Base-by-base conservation (phyloP, 2,888 invertebrate genomes). In the Arenicola marina region DNA sequence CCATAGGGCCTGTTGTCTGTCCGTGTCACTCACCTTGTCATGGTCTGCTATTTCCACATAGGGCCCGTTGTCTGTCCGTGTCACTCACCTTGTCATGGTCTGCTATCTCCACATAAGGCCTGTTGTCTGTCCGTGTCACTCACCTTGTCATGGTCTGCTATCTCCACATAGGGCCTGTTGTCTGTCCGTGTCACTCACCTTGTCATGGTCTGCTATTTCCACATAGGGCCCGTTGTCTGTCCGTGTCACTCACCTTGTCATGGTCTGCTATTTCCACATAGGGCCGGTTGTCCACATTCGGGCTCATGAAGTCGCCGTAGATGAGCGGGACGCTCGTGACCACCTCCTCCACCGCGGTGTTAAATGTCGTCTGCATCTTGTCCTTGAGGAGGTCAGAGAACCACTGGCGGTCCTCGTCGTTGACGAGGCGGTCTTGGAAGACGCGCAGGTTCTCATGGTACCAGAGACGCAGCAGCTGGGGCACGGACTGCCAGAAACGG, bases 181-280 rank as follows among this genome's bases (percentile, higher is more conserved):
- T n/a, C n/a, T n/a, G n/a, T n/a, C n/a, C n/a, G n/a, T n/a, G n/a
- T n/a, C n/a, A n/a, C n/a, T n/a, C n/a, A n/a, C n/a, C n/a, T n/a
- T n/a, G n/a, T n/a, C n/a, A n/a, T n/a, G n/a, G n/a, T n/a, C n/a
- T n/a, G n/a, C n/a, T n/a, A n/a, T n/a, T n/a, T n/a, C n/a, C n/a
- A n/a, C n/a, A n/a, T n/a, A n/a, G n/a, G n/a, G n/a, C n/a, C n/a
- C n/a, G n/a, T n/a, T n/a, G n/a, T n/a, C n/a, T n/a, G n/a, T n/a
- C n/a, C n/a, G n/a, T n/a, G n/a, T n/a, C n/a, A n/a, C n/a, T n/a
- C 34, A 89, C 90, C 85, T 88, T 87, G 0, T 85, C 84, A 63
- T 85, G 81, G 74, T 91, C 87, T 0, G 78, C 86, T 56, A 91
- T 89, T 75, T 89, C 88, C 1, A 86, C 71, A 76, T 92, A 92